Percentiles rank a stretch among this genome's conserved stretches.
Evolutionary conservation across 2,888 invertebrate genomes (phyloP).

Genomic region (Dilophus febrilis): DNA sequence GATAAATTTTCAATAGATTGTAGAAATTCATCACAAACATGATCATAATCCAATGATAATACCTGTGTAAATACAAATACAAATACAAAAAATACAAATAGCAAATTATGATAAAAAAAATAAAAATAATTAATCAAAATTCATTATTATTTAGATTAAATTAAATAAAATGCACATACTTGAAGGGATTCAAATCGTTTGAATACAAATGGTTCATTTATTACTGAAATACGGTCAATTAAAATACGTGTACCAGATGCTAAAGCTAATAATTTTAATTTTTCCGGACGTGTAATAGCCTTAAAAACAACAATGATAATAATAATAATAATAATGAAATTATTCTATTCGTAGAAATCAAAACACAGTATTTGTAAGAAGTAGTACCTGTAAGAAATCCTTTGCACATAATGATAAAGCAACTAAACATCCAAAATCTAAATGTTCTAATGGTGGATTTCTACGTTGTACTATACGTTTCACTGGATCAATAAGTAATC

Average conservation of each 20-base stretch:
- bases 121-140: too few species aligned
- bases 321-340: too few species aligned
- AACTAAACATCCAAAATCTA: conserved; percentile 29
- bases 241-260: conserved; percentile 60
- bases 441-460: conserved; percentile 20
- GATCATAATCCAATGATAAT: conserved; percentile 28
- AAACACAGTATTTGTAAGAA: too few species aligned
- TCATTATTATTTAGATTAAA: too few species aligned
- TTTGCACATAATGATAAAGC: conserved; percentile 25
- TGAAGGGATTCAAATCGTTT: conserved; percentile 40
- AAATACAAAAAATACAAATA: background rate
- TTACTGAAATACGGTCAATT: conserved; percentile 30
- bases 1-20: conserved; percentile 25
- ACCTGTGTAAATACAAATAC: conserved; percentile 12
- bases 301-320: background rate
- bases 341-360: too few species aligned
- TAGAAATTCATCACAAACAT: conserved; percentile 24
- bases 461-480: conserved; percentile 25
- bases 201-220: conserved; percentile 27
- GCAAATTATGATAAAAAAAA: too few species aligned
- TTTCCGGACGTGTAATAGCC: conserved; percentile 31
- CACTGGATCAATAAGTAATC: conserved; percentile 26
- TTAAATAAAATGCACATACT: conserved; percentile 18
- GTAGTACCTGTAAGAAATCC: conserved; percentile 20
- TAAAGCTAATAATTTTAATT: conserved; percentile 43